phyloP scores from a whole-genome alignment of 2,113 vertebrate species.

The Heptranchias perlo region DNA sequence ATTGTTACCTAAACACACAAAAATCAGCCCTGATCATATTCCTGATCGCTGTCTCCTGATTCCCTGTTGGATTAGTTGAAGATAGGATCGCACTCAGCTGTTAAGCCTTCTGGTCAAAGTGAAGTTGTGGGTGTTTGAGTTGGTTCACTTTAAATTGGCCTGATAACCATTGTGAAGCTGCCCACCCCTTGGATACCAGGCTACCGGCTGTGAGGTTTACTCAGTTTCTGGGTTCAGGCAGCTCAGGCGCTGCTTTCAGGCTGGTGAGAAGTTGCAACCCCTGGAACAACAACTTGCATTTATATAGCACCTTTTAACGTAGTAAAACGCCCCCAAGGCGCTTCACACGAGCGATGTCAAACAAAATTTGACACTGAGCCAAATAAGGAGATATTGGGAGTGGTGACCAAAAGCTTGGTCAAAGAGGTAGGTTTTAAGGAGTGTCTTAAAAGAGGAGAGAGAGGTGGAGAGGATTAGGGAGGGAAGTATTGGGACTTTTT shows the following conservation, averaged over 20 bases:
- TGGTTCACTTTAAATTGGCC: background rate
- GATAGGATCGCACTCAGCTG: background rate
- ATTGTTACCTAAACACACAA: background rate
- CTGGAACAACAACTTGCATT: no score
- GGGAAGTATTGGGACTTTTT: background rate
- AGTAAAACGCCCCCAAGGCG: no score
- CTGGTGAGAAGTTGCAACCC: background rate
- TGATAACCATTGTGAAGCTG: background rate
- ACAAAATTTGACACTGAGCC: no score
- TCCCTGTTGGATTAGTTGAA: background rate
- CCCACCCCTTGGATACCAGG: background rate
- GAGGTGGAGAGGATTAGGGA: no score
- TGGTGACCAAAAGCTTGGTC: no score
- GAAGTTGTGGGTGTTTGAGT: background rate
- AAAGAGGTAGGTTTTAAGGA: no score
- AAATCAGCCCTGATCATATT: background rate
- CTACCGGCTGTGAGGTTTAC: background rate
- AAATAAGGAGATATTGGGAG: no score
- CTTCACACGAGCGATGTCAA: no score
- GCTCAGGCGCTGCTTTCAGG: background rate
- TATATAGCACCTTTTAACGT: no score
- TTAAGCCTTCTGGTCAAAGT: background rate
- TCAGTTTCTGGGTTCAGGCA: background rate
- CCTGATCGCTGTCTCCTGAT: background rate
- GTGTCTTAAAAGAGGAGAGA: no score